A percentile compares a stretch with the other conserved stretches of the same genome.
Evolutionary conservation across 1,140 invertebrate species (phyloP).

Genomic region (Pogonomyrmex californicus): DNA sequence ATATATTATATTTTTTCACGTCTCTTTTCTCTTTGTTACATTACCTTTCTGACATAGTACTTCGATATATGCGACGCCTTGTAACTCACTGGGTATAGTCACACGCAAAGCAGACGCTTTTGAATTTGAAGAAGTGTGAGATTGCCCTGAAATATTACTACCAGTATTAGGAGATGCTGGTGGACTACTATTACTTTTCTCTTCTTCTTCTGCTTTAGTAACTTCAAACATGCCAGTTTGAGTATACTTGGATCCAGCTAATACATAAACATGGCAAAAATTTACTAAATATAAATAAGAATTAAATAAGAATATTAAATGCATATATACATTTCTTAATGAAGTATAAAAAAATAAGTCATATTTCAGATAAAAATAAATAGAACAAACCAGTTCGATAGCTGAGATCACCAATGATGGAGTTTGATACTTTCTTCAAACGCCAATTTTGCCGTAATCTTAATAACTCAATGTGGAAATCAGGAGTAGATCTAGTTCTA

Average conservation of each 20-base stretch:
- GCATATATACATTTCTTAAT: constrained; percentile 20
- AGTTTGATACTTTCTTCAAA: constrained; percentile 97
- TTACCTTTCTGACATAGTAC: constrained; percentile 96
- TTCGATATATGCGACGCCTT: constrained; percentile 98
- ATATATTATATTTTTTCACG: background rate
- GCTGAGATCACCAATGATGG: constrained; percentile 98
- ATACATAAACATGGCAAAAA: background rate
- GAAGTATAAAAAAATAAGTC: constrained; percentile 8
- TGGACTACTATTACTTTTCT: constrained; percentile 87
- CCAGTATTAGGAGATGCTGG: constrained; percentile 86
- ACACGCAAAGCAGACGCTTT: constrained; percentile 96
- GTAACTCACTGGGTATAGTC: constrained; percentile 96
- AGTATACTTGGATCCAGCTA: constrained; percentile 95
- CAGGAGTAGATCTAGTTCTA: constrained; percentile 91
- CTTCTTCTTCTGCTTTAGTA: constrained; percentile 95
- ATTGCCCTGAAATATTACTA: constrained; percentile 64
- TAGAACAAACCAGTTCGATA: constrained; percentile 92
- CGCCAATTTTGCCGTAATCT: constrained; percentile 97
- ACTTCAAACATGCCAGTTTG: constrained; percentile 99
- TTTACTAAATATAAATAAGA: background rate
- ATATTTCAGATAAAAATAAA: background rate
- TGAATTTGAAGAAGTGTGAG: constrained; percentile 76
- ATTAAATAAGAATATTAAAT: constrained; percentile 2
- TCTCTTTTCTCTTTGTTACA: background rate
- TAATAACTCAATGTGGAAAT: constrained; percentile 97